A percentile compares a stretch with the other conserved stretches of the same genome.
phyloP scores from a whole-genome alignment of 2,113 vertebrate species.

The Trematocara variabile region DNA sequence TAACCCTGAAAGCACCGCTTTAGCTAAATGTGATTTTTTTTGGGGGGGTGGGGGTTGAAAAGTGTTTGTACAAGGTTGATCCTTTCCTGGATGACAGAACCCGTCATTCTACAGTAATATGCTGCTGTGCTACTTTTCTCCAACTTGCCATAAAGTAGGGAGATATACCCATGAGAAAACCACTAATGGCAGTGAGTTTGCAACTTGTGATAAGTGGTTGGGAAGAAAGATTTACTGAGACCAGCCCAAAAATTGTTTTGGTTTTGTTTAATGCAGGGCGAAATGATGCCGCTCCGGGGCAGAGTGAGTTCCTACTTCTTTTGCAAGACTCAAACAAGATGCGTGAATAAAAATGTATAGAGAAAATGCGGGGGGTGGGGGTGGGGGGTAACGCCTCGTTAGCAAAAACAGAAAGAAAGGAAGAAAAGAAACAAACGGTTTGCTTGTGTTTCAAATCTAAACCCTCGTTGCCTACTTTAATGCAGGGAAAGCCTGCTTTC shows the following conservation, averaged over 20 bases:
- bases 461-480: constrained; percentile 23
- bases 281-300: constrained; percentile 51
- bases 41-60: background rate
- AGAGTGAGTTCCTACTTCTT: constrained; percentile 39
- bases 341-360: constrained; percentile 17
- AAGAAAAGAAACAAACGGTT: background rate
- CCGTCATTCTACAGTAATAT: constrained; percentile 63
- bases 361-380: background rate
- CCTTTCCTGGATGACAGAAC: constrained; percentile 53
- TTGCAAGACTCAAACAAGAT: constrained; percentile 29
- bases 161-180: constrained; percentile 67
- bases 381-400: background rate
- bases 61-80: constrained; percentile 63
- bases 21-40: background rate
- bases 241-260: constrained; percentile 67
- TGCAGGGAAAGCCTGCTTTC: constrained; percentile 49
- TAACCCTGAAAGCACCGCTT: constrained; percentile 15
- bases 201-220: constrained; percentile 72
- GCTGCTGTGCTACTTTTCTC: constrained; percentile 55
- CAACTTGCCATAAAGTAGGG: constrained; percentile 67
- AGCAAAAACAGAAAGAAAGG: background rate
- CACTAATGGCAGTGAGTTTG: constrained; percentile 71
- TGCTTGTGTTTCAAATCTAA: constrained; percentile 22
- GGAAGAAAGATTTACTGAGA: constrained; percentile 67
- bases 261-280: constrained; percentile 58